Evolutionary conservation across 23 tunicate genomes (phyloP), one percentile per base, ranked within the genome.

Genomic region (Diplosoma virens): DNA sequence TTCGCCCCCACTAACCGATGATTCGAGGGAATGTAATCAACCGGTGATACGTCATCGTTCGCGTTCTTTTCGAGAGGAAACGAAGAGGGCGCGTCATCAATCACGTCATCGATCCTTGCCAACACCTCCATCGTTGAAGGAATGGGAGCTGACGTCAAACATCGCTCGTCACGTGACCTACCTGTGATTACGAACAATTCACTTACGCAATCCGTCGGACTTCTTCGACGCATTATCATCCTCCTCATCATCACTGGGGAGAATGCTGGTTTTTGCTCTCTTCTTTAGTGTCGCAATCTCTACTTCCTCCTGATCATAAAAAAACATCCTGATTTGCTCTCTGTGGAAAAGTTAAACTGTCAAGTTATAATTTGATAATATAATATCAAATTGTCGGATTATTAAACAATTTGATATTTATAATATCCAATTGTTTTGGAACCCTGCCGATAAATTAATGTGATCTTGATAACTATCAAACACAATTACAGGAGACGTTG

Each of bases 31-130:
- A 21, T 58, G n/a, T 74, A 47, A 11, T 80, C 68, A 26, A 47
- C 81, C 2, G 88, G 70, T 16, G 88, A 77, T 16, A 80, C 56
- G 33, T 75, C 96, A 52, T 89, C 88, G 18, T 89, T 84, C 18
- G 37, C 45, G 0, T 41, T 76, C 1, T 45, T 77, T 18, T 59
- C 80, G 7, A 75, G 24, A 3, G 84, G 63, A 5, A 79, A 81
- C 1, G 75, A 69, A 9, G 76, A 20, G 25, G 94, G 86, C 17
- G 82, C 78, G 17, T 77, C 84, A 4, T 76, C 71, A 59, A 78
- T 79, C 18, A 48, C 79, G 26, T 76, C 82, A 29, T 79, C 82
- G 30, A 60, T 46, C 1, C 56, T 28, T 5, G 74, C 80, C 7
- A 82, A 35, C 9, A 82, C 81, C 2, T 82, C 87, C 18, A 82